phyloP scores from a whole-genome alignment of 92 coral and sea anemone species.

The Chrysogorgia sp. region DNA sequence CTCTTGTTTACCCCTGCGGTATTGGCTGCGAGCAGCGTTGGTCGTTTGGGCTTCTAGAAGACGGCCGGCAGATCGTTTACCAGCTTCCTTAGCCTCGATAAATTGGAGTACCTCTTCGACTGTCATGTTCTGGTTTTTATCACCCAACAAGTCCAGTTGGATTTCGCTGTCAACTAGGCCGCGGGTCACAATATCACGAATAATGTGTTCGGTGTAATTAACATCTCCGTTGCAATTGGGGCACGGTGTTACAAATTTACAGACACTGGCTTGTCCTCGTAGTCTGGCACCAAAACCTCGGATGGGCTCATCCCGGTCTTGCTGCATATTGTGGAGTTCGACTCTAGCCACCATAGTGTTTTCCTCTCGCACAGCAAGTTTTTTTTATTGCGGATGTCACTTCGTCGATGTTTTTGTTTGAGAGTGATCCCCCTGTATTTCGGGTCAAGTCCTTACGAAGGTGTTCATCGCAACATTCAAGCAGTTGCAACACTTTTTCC shows the following conservation, averaged over 20 bases:
- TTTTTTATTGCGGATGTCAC: constrained; percentile 59
- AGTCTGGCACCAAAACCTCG: constrained; percentile 53
- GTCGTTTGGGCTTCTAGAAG: constrained; percentile 61
- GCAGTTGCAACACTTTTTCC: constrained; percentile 63
- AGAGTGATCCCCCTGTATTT: constrained; percentile 63
- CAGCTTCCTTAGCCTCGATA: constrained; percentile 64
- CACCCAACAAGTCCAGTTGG: constrained; percentile 15
- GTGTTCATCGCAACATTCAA: constrained; percentile 68
- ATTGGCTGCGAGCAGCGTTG: constrained; percentile 54
- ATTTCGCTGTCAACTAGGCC: constrained; percentile 13
- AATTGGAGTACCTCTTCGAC: background rate
- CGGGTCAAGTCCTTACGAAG: constrained; percentile 69
- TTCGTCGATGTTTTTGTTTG: constrained; percentile 54
- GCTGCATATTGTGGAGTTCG: constrained; percentile 66
- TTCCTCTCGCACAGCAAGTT: constrained; percentile 60
- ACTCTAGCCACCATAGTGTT: constrained; percentile 65
- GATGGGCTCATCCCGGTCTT: constrained; percentile 60
- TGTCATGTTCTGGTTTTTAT: constrained; percentile 23
- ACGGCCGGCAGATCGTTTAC: constrained; percentile 67
- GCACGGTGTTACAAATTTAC: background rate
- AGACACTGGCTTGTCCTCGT: constrained; percentile 3
- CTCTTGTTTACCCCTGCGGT: constrained; percentile 40
- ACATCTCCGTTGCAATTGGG: background rate
- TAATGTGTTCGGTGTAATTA: constrained; percentile 8
- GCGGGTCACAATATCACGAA: constrained; percentile 7